Base-by-base conservation (phyloP, 2,797 vertebrate species). In the Tapirus indicus region DNA sequence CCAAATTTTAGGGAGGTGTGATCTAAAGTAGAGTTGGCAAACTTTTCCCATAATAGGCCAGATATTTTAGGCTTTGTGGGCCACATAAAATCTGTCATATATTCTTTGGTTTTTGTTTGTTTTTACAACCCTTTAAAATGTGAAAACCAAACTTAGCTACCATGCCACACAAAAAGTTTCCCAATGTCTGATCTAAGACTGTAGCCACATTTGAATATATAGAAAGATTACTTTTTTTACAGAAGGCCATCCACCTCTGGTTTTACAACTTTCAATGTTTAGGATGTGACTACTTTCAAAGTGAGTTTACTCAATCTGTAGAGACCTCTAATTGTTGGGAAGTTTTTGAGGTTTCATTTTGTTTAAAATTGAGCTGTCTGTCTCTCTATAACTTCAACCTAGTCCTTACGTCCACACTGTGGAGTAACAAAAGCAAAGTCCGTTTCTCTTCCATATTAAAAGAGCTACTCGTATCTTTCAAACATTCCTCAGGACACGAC, bases 51-150 rank as follows among this genome's bases (percentile, higher is more conserved):
- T 77, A 91, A 83, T 49, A 20, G 27, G 35, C 20, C 54, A 91
- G 20, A 41, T 7, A 88, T 29, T 88, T 92, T 21, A 92, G 18
- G 52, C 44, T 54, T 56, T 44, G 49, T 23, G 87, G 25, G 58
- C 35, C 16, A 95, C 41, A 4, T 56, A 68, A 68, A 4, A 79
- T 32, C 38, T 96, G 54, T 18, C 56, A 49, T 16, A 41, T 20
- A 16, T 27, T 35, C 47, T 58, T 41, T 60, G 25, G 64, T 69
- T 21, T 52, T 60, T 87, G 12, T 78, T 66, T 88, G 41, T 52
- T 94, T 89, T 93, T 29, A 74, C 17, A 92, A 64, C 1, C 13
- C 64, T 94, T 69, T 90, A 94, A 95, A 97, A 91, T 58, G 32
- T 52, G 88, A 90, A 95, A 94, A 52, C 6, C 17, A 82, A 69